Evolutionary conservation across 2,113 vertebrate genomes (phyloP), one percentile per base, ranked within the genome.

Genomic region (Bungarus multicinctus): DNA sequence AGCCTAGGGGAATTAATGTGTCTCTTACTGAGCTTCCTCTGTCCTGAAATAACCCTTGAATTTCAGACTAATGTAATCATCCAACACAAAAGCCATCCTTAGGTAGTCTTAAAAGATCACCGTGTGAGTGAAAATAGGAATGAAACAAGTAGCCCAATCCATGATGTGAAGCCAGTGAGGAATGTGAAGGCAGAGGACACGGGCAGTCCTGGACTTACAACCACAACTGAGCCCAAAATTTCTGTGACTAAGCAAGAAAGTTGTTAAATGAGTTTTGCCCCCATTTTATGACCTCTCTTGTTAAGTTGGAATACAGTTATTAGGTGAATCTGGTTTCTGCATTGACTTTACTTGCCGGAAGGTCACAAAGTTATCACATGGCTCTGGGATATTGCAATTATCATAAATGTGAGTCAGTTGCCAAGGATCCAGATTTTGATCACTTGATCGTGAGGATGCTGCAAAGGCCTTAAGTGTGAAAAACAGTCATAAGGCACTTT

Each of bases 1-100:
- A 86, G 89, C 53, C 92, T 90, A 60, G 92, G 92, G 89, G 90
- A 93, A 93, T 93, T 93, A 93, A 89, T 93, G 55, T 64, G 81
- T 87, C 81, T 90, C 81, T 85, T 64, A 85, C 23, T 90, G 88
- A 86, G 54, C 52, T 60, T 89, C 45, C 54, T 60, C 4, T 60
- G 69, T 54, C 25, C 91, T 39, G 45, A 43, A 34, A 87, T 57
- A 87, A 30, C 87, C 92, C 12, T 54, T 85, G 25, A 50, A n/a
- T 89, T 58, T 93, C 5, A 58, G 54, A 16, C 47, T 90, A 39
- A 45, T 87, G 55, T 60, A 57, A 90, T 30, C n/a, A 6, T 16
- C 85, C 45, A 93, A 60, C 30, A 20, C 45, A 93, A 27, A 14
- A 81, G 74, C 18, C 34, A 22, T 81, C 18, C 7, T 39, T 81